phyloP scores from a whole-genome alignment of 2,113 vertebrate genomes.

The Physeter macrocephalus region DNA sequence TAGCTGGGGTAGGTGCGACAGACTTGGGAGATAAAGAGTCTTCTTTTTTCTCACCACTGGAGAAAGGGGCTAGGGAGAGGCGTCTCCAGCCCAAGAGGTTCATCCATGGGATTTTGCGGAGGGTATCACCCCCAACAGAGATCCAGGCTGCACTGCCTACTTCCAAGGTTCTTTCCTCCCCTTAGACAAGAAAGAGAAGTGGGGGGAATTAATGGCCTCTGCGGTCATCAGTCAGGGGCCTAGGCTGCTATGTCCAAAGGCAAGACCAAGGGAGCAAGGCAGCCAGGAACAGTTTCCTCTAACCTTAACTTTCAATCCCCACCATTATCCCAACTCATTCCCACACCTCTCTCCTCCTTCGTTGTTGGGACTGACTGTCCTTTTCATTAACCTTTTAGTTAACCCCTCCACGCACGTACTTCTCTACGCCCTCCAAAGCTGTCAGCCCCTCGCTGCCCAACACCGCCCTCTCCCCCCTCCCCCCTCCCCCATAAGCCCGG shows the following conservation, averaged over 20 bases:
- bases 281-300: not conserved
- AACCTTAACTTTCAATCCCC: slow-evolving; percentile 32
- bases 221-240: not conserved
- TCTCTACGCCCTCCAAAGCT: not conserved
- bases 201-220: not conserved
- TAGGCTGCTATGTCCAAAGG: not conserved
- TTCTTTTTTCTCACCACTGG: not conserved
- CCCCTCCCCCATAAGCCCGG: not conserved
- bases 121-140: not conserved
- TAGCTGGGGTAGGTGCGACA: not conserved
- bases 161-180: not conserved
- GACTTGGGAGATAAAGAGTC: not conserved
- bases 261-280: not conserved
- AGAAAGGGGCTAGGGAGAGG: not conserved
- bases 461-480: not conserved
- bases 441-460: not conserved
- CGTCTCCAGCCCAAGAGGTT: not conserved
- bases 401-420: not conserved
- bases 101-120: not conserved
- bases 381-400: slow-evolving; percentile 69
- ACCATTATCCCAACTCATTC: not conserved
- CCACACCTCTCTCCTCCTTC: slow-evolving; percentile 22
- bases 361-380: not conserved
- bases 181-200: not conserved
- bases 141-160: not conserved